These are phyloP conservation scores for Bombycilla garrulus DNA, from an alignment of 2,113 vertebrate genomes.

Conservation along the genomic window DNA sequence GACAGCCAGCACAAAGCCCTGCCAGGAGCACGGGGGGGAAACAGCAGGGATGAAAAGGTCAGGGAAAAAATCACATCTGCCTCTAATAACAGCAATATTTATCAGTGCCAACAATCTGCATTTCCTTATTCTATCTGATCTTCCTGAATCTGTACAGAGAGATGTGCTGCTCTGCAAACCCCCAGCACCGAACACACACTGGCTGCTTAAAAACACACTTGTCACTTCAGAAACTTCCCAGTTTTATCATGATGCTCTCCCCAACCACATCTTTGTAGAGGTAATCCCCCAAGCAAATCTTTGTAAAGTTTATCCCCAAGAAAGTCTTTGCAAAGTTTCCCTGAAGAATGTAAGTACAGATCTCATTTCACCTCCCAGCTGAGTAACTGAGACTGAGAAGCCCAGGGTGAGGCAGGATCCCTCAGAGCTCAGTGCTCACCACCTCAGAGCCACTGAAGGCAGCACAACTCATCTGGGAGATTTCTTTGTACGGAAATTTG, in stretches of 20 bases:
- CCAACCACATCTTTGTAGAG: neutral
- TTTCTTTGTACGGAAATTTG: neutral
- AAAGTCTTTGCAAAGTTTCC: neutral
- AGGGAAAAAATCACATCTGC: neutral
- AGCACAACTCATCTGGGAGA: neutral
- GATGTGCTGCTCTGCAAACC: neutral
- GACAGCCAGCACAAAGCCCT: slow-evolving; percentile 93
- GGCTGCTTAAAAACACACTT: neutral
- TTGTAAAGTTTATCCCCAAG: neutral
- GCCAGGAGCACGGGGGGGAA: neutral
- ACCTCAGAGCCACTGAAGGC: neutral
- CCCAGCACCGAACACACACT: neutral
- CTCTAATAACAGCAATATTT: neutral
- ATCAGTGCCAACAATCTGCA: neutral
- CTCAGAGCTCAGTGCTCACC: neutral
- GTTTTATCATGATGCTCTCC: neutral
- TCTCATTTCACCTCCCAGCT: neutral
- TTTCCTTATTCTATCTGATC: neutral
- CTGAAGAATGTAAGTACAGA: neutral
- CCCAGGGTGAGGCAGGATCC: neutral
- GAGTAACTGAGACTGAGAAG: neutral
- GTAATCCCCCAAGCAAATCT: neutral
- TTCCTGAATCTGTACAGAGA: accelerated
- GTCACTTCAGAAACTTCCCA: neutral
- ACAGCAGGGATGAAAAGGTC: neutral